Percentiles rank a stretch among this genome's conserved stretches.
Conservation (phyloP, 2,113 vertebrate species). For the Sturnus vulgaris region DNA sequence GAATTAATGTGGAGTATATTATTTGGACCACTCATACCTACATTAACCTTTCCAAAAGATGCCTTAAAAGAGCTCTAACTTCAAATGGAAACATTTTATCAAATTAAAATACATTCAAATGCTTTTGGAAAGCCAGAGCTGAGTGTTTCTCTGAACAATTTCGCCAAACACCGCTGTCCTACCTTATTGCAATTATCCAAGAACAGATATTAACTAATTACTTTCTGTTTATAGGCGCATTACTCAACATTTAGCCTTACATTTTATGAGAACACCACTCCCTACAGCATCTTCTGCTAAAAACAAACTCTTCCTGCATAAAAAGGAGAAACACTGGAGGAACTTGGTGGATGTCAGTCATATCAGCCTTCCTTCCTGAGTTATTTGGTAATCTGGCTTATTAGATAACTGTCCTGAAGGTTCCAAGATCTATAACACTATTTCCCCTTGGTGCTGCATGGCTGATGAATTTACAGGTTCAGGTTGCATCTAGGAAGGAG, state of each 20-base stretch:
- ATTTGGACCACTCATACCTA: neutral
- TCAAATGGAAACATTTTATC: neutral
- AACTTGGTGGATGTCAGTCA: neutral
- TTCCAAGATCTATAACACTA: neutral
- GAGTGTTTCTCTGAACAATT: neutral
- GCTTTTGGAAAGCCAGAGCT: neutral
- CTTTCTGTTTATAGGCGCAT: neutral
- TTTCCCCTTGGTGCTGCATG: neutral
- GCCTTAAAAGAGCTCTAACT: neutral
- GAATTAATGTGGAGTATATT: neutral
- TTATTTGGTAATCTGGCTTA: neutral
- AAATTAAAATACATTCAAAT: neutral
- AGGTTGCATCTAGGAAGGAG: neutral
- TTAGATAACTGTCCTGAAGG: neutral
- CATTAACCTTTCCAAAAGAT: neutral
- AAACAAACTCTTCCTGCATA: neutral
- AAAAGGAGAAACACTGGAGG: neutral
- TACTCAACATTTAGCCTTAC: neutral
- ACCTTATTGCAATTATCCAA: neutral
- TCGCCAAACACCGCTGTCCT: neutral
- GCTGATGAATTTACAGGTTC: neutral
- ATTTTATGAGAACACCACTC: neutral
- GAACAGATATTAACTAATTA: neutral
- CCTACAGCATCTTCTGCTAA: neutral
- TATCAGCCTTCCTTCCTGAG: neutral